phyloP scores from a whole-genome alignment of 2,797 vertebrate genomes.

The Phoebastria nigripes region DNA sequence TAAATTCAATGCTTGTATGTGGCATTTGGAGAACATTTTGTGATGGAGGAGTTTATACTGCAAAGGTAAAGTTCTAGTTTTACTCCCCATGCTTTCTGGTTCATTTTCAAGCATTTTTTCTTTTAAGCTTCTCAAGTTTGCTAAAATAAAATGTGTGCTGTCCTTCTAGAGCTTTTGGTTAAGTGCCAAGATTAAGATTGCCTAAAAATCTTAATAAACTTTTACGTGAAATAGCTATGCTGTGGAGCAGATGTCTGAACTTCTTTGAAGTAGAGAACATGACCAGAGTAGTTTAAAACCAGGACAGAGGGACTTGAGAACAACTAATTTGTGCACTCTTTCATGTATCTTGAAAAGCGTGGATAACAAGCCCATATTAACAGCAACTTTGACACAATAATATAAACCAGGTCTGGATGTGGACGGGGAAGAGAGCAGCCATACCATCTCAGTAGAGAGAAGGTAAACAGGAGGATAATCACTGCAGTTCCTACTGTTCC shows the following conservation, averaged over 20 bases:
- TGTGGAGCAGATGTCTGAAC: not conserved
- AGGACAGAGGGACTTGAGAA: not conserved
- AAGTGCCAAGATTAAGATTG: not conserved
- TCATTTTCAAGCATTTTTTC: not conserved
- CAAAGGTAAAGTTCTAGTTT: constrained; percentile 8
- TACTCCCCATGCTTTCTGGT: not conserved
- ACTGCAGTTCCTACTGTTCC: not conserved
- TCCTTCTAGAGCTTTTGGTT: not conserved
- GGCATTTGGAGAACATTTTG: constrained; percentile 6
- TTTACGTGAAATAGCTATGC: not conserved
- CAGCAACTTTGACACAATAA: not conserved
- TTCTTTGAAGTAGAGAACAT: not conserved
- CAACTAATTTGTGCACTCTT: not conserved
- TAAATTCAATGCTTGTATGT: not conserved
- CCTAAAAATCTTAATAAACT: not conserved
- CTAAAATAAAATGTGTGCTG: not conserved
- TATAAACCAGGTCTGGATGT: not conserved
- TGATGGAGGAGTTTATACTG: not conserved
- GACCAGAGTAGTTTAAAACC: not conserved
- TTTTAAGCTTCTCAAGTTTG: not conserved
- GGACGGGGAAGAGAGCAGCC: not conserved
- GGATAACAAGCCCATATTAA: not conserved
- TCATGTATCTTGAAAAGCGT: not conserved
- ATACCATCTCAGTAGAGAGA: not conserved
- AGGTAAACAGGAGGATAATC: not conserved